phyloP scores from a whole-genome alignment of 2,888 invertebrate genomes.

The Lepidonotus clava region DNA sequence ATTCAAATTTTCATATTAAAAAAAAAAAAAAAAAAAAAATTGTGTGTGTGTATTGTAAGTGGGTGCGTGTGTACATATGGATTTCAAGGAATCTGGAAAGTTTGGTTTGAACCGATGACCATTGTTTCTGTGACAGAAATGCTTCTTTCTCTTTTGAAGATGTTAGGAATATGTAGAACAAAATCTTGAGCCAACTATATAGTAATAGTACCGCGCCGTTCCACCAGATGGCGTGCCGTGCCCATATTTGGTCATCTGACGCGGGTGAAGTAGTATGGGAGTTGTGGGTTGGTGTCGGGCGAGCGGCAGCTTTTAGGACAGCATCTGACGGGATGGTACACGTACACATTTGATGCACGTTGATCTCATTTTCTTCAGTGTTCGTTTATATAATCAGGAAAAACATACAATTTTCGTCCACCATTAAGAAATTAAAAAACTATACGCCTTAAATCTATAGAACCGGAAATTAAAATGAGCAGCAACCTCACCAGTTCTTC shows the following conservation, averaged over 20 bases:
- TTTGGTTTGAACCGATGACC: no score
- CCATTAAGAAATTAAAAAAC: no score
- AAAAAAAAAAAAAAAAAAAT: not conserved
- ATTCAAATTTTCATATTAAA: not conserved
- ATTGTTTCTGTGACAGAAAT: no score
- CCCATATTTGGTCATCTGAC: not conserved
- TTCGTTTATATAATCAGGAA: not conserved
- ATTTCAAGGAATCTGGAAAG: not conserved
- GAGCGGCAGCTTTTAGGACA: not conserved
- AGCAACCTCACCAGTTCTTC: no score
- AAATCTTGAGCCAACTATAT: not conserved
- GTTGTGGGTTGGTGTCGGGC: not conserved
- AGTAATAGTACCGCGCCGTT: not conserved
- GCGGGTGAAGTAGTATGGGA: no score
- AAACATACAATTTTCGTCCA: not conserved
- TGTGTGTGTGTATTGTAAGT: not conserved
- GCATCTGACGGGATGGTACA: not conserved
- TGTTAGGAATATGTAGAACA: not conserved
- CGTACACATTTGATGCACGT: not conserved
- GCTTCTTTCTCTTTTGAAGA: not conserved
- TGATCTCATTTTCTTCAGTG: not conserved
- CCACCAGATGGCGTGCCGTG: not conserved
- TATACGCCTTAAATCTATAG: no score
- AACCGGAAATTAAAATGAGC: no score
- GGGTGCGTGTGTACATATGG: not conserved